Percentiles rank a stretch among this genome's conserved stretches.
Evolutionary conservation across 2,113 vertebrate genomes (phyloP).

Genomic region (Nibea albiflora): DNA sequence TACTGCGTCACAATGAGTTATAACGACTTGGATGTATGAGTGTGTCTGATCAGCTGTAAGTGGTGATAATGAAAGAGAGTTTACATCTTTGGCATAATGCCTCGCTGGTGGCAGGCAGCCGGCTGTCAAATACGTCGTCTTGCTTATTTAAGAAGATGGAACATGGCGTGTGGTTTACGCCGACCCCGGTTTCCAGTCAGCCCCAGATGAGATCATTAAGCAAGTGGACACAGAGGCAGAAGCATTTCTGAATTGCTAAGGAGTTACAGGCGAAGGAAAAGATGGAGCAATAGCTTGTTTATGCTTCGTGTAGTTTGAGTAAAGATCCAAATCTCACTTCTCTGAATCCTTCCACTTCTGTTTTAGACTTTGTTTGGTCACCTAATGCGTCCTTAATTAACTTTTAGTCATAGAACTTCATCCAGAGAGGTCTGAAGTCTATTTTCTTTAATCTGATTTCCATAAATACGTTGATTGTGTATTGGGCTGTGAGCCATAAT

Average conservation of each 20-base stretch:
- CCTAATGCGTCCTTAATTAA: neutral
- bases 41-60: constrained; percentile 40
- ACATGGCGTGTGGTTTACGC: constrained; percentile 29
- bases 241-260: constrained; percentile 13
- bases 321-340: neutral
- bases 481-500: neutral
- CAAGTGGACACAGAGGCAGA: constrained; percentile 13
- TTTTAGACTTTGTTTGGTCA: no score
- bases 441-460: neutral
- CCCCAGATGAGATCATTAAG: constrained; percentile 26
- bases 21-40: constrained; percentile 6
- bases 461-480: neutral
- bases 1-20: constrained; percentile 8
- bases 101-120: constrained; percentile 23
- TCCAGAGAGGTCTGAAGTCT: neutral
- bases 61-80: constrained; percentile 44
- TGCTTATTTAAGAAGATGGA: constrained; percentile 56
- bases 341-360: neutral
- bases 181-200: neutral
- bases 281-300: neutral
- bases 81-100: constrained; percentile 46
- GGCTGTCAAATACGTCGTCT: constrained; percentile 45
- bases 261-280: neutral
- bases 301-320: neutral
- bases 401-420: neutral